Evolutionary conservation across 2,888 invertebrate genomes (phyloP), one percentile per base, ranked within the genome.

Genomic region (Drosophila acutilabella): DNA sequence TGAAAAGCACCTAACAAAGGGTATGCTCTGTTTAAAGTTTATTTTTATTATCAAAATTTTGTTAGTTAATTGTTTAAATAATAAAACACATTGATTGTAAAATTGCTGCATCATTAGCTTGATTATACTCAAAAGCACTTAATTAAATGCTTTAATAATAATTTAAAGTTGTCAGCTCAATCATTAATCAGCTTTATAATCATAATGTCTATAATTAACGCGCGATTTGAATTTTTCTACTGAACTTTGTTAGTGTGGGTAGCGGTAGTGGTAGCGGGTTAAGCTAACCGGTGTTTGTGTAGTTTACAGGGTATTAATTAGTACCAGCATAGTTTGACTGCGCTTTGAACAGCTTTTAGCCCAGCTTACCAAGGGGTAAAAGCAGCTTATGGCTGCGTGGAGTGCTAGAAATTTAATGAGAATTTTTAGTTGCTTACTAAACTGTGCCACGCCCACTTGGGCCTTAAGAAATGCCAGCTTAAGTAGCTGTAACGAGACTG

Each of bases 261-360:
- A 13, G 0, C 8, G 7, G 20, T 5, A 38, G 10, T 14, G 2
- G 2, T 18, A 18, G 18, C 18, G n/a, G 23, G 1, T 30, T 20
- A 33, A 36, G 36, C 36, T 8, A 13, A 52, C 23, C 52, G 11
- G 13, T 7, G 10, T 7, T n/a, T 3, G 23, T 40, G 5, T n/a
- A 20, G 58, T 7, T 36, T 58, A 44, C 44, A 68, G 72, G 77
- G 77, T 71, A 72, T 77, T 58, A 68, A 68, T 77, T 64, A 76
- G 77, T 72, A 42, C 64, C 53, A 33, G 59, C 57, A 54, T 33
- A 30, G 30, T 30, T 30, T 30, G 30, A 30, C 68, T 64, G 23
- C 54, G 56, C 38, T 64, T 23, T 47, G 23, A 33, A 36, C 50
- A 20, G 33, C 33, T 56, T 18, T 5, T 30, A 30, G 30, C 30